Evolutionary conservation across 2,113 vertebrate genomes (phyloP), one percentile per base, ranked within the genome.

Genomic region (Malurus cyaneus): DNA sequence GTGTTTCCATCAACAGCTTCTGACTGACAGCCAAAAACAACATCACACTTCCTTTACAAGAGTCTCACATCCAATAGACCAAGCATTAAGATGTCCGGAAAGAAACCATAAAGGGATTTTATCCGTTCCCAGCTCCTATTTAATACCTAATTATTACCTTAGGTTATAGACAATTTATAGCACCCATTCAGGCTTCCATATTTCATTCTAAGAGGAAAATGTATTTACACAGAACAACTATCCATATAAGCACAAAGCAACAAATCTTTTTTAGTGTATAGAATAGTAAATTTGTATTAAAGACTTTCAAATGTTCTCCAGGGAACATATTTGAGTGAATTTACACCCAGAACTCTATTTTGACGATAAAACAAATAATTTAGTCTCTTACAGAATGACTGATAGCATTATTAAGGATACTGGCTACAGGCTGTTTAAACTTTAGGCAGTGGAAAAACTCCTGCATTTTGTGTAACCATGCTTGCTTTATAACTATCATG

Each of bases 21-120:
- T 92, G 73, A 86, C 62, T 19, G 32, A 21, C 77, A 60, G 88
- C 88, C 96, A 95, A 97, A 94, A 92, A 64, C 5, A 92, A 74
- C 86, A 92, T 64, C 17, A 81, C 44, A 14, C n/a, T 81, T 88
- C 26, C 56, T 39, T 81, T 64, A 56, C 49, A 47, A 46, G 84
- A 94, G 28, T 36, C 39, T 80, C 36, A 47, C 29, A 74, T 32
- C 60, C 66, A 90, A 74, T 15, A 92, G 67, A 73, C 8, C 41
- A 84, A 67, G 61, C 36, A 74, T n/a, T 74, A 84, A 71, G 32
- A 67, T 26, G 18, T 17, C 49, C 1, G 0, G 91, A 92, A 93
- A 71, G 39, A 78, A 92, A 73, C 39, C 19, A 73, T 39, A 59
- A 47, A 83, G 49, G 23, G 20, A 74, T 81, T 89, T 86, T 18